Conservation (phyloP, 2,113 vertebrate genomes). For the Ceyx margarethae region DNA sequence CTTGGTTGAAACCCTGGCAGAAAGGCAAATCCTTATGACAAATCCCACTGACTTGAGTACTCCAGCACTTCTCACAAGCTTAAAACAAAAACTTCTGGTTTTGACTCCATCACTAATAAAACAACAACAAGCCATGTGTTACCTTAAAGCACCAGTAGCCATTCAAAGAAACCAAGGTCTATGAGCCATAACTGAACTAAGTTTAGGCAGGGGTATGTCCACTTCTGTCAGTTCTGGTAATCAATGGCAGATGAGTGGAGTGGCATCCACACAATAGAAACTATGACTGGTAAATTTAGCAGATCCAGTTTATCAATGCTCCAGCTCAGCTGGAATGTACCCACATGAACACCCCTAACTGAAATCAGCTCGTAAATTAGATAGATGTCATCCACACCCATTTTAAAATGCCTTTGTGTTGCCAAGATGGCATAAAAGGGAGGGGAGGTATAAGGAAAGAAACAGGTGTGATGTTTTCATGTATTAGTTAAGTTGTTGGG, state of each 20-base stretch:
- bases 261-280: neutral
- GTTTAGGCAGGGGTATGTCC: neutral
- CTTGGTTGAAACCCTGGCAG: neutral
- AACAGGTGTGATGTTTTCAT: neutral
- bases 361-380: neutral
- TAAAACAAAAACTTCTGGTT: neutral
- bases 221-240: neutral
- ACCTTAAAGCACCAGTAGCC: neutral
- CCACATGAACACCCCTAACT: neutral
- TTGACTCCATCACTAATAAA: neutral
- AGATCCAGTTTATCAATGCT: neutral
- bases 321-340: slow-evolving; percentile 21
- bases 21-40: neutral
- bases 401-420: neutral
- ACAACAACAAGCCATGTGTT: neutral
- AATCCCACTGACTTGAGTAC: neutral
- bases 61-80: neutral
- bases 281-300: neutral
- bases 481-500: neutral
- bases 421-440: neutral
- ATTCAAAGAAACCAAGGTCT: neutral
- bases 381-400: neutral
- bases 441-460: neutral
- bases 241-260: neutral
- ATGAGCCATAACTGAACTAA: neutral